Evolutionary conservation across 2,888 invertebrate genomes (phyloP), one percentile per base, ranked within the genome.

Genomic region (Pasiphila rectangulata): DNA sequence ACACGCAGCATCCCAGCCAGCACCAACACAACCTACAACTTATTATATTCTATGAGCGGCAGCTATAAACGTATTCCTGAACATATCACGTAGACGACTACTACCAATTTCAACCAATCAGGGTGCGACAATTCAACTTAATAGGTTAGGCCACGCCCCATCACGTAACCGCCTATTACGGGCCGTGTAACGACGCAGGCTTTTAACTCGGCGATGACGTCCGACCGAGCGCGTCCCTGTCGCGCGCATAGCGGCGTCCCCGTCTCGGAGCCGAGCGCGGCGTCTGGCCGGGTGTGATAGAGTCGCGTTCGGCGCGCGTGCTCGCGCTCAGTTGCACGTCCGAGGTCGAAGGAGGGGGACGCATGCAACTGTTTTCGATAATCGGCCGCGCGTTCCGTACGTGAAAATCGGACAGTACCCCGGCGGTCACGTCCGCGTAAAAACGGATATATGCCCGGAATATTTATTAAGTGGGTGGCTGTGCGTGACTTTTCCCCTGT

Each of bases 401-500:
- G 88, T 88, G 88, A 81, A 87, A 81, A 84, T 82, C 87, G 87
- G 87, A 80, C 87, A 86, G 86, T 87, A 75, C 72, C 72, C 78
- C 73, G 77, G 67, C 79, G 75, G 87, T 87, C 88, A 88, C 88
- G 88, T 88, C 79, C 85, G 76, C 86, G 87, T 85, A 87, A 87
- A 88, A 88, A 87, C 86, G 87, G 88, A 89, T 89, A 89, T 89
- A 89, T 88, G 90, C 89, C 89, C 87, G 84, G 90, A 90, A 90
- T 90, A 90, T 90, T 90, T 90, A 90, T 90, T 85, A 85, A 84
- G 87, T 85, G 88, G 85, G 87, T 86, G 88, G 85, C 69, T 83
- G 86, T 84, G 88, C 88, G 87, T 87, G 87, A 87, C 88, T 85
- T 87, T 84, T 85, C 87, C 85, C 84, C 71, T 70, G 84, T 78